phyloP scores from a whole-genome alignment of 1,140 invertebrate species.

The Nasonia giraulti region DNA sequence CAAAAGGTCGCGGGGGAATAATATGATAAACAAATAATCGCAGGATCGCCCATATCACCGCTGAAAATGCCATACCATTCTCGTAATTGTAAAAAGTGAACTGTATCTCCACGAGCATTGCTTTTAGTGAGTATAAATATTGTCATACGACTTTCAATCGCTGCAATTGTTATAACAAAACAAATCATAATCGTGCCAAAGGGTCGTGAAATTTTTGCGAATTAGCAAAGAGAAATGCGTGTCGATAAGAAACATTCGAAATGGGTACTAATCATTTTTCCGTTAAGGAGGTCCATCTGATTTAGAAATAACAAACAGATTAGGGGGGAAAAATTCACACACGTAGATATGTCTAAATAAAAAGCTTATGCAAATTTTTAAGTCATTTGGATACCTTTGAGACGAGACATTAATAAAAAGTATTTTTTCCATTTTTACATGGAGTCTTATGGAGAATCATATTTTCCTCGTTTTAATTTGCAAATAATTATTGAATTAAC shows the following conservation, averaged over 20 bases:
- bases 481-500: no score
- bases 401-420: no score
- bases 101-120: background rate
- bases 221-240: background rate
- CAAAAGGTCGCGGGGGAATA: background rate
- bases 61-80: conserved; percentile 26
- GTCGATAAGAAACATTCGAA: background rate
- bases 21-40: conserved; percentile 2
- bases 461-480: no score
- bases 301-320: no score
- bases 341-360: no score
- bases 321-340: no score
- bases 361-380: no score
- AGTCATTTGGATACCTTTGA: no score
- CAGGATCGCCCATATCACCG: conserved; percentile 16
- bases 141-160: background rate
- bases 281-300: background rate
- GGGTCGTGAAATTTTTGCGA: background rate
- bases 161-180: background rate
- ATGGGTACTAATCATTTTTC: background rate
- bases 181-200: conserved; percentile 42
- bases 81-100: conserved; percentile 35
- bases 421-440: no score
- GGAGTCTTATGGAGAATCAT: no score
- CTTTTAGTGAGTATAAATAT: background rate